Base-by-base conservation (phyloP, 2,888 invertebrate species). In the Drosophila gaucha region DNA sequence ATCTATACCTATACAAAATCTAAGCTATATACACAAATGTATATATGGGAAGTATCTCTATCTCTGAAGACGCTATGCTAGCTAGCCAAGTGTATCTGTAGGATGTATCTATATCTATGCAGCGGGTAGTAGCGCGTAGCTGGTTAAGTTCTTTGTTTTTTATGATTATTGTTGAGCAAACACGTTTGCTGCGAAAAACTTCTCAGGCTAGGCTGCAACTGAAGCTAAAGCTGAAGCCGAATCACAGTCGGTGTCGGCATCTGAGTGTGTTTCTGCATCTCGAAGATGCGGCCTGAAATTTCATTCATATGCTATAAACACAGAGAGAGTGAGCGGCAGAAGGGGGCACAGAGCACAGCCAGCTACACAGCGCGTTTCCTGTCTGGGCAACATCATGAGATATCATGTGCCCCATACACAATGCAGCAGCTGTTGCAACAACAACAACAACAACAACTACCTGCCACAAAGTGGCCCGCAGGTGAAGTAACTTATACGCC, bases 401-500 rank as follows among this genome's bases (percentile, higher is more conserved):
- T 85, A 87, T 73, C 88, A 82, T 76, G 82, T 74, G 60, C 50
- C 57, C 16, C 35, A 38, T 56, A 38, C 36, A 30, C 30, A 69
- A 51, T 50, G 49, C 64, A 55, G 54, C 73, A 60, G 76, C 59
- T 31, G 39, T 56, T 28, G 12, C 26, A 14, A 8, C 49, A 56
- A 36, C 35, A 26, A 35, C 22, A 43, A 41, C 41, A 58, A 44
- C 49, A 55, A 28, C 46, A 50, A 28, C 70, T 80, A 80, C 74
- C 80, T 87, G 82, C 70, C 83, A 73, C 62, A 58, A 59, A 66
- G 83, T 69, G 73, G 69, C 69, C 73, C 65, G 73, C 88, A 83
- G 82, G 83, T 83, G 82, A 83, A 86, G 82, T 83, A 83, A 83
- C 84, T 83, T 83, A 82, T 87, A 82, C 73, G 69, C 66, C 51